Percentiles rank a stretch among this genome's conserved stretches.
These are phyloP conservation scores for Bombus pyrosoma DNA, from an alignment of 1,140 invertebrate species.

Conservation along the genomic window DNA sequence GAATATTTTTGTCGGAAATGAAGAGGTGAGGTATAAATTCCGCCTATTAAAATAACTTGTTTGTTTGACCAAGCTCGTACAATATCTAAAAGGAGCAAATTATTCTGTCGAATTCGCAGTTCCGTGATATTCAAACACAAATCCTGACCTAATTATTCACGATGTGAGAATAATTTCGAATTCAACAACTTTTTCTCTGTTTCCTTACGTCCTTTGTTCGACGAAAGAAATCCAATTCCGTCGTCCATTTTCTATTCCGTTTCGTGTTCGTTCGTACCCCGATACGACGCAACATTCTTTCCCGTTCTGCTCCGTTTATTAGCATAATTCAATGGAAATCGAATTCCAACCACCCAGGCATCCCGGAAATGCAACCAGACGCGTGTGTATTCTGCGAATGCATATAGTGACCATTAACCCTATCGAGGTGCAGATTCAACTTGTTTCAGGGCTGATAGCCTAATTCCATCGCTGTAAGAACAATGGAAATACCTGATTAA, in stretches of 20 bases:
- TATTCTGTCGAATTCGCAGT: too few species aligned
- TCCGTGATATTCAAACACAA: too few species aligned
- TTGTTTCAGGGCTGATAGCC: background rate
- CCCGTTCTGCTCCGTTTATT: slow-evolving; percentile 25
- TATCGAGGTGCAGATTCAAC: background rate
- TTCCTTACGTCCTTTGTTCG: background rate
- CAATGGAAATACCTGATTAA: slow-evolving; percentile 21
- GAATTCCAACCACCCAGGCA: slow-evolving; percentile 15
- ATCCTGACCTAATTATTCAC: background rate
- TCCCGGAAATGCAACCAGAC: slow-evolving; percentile 16
- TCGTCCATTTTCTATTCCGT: background rate
- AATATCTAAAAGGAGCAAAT: too few species aligned
- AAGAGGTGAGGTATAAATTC: too few species aligned
- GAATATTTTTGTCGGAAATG: too few species aligned
- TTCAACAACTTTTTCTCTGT: background rate
- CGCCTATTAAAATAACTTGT: background rate
- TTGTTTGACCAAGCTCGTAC: too few species aligned
- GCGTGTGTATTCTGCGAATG: background rate
- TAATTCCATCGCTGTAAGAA: slow-evolving; percentile 15
- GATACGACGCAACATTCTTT: slow-evolving; percentile 15
- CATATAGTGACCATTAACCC: background rate
- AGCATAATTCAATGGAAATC: slow-evolving; percentile 48
- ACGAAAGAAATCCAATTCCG: slow-evolving; percentile 19
- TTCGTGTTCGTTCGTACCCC: background rate
- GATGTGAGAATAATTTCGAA: background rate